phyloP scores from a whole-genome alignment of 2,113 vertebrate species.

The Riparia riparia region DNA sequence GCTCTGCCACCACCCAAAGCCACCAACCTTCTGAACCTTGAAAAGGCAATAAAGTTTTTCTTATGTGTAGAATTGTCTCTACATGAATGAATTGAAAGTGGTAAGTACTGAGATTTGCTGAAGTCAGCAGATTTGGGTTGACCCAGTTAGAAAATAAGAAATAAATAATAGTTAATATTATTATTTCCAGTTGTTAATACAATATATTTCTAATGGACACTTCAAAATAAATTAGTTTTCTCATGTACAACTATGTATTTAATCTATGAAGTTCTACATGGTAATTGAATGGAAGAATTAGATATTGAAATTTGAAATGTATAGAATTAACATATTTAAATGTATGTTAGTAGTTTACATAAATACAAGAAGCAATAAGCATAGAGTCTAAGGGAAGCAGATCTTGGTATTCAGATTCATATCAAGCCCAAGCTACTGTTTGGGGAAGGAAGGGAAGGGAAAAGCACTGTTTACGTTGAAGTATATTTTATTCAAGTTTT shows the following conservation, averaged over 20 bases:
- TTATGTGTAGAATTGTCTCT: background rate
- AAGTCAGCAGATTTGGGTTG: background rate
- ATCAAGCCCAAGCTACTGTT: background rate
- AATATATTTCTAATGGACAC: background rate
- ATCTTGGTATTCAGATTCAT: background rate
- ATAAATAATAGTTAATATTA: background rate
- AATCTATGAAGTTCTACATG: background rate
- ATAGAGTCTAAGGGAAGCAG: background rate
- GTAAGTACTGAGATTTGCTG: background rate
- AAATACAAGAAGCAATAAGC: background rate
- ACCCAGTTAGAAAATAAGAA: background rate
- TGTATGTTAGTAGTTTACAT: background rate
- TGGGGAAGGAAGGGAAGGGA: background rate
- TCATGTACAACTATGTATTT: background rate
- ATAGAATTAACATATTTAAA: background rate
- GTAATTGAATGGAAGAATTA: background rate
- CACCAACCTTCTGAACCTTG: background rate
- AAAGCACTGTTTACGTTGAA: background rate
- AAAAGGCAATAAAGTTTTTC: background rate
- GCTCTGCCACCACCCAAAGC: background rate
- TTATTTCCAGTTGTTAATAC: background rate
- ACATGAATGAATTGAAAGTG: background rate
- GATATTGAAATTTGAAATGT: background rate
- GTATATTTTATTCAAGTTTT: background rate
- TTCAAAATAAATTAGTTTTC: background rate